Evolutionary conservation across 2,113 vertebrate genomes (phyloP).

Genomic region (Sialia sialis): DNA sequence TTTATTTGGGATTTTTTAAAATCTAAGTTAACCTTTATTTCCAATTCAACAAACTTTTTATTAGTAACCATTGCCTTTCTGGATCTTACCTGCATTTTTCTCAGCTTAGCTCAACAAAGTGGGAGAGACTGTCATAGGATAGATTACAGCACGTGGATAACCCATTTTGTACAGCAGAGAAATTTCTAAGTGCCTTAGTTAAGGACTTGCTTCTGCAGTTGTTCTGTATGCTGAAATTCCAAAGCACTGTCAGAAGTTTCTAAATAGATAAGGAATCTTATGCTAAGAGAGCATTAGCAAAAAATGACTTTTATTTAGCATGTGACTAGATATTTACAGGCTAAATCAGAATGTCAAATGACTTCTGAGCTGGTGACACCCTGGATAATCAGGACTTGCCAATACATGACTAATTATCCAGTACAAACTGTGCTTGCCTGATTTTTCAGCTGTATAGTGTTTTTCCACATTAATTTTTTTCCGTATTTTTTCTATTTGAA

Average conservation of each 20-base stretch:
- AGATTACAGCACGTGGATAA: neutral
- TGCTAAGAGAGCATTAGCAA: neutral
- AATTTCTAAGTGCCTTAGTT: neutral
- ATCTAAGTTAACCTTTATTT: neutral
- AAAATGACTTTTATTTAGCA: neutral
- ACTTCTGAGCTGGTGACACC: neutral
- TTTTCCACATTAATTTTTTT: neutral
- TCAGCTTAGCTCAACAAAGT: neutral
- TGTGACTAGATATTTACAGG: neutral
- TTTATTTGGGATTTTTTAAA: neutral
- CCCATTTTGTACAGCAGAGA: neutral
- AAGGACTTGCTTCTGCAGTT: neutral
- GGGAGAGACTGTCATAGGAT: neutral
- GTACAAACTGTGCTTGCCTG: neutral
- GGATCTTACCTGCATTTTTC: neutral
- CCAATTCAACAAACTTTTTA: neutral
- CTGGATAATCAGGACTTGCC: neutral
- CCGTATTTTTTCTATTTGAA: neutral
- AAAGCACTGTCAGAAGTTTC: neutral
- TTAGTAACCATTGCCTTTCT: neutral
- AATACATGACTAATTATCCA: constrained; percentile 13
- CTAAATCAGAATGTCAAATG: neutral
- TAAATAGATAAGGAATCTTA: neutral
- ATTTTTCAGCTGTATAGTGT: neutral
- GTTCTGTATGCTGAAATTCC: neutral